These are phyloP conservation scores for Drosophila yakuba DNA, from an alignment of 1,140 invertebrate genomes.

Conservation along the genomic window DNA sequence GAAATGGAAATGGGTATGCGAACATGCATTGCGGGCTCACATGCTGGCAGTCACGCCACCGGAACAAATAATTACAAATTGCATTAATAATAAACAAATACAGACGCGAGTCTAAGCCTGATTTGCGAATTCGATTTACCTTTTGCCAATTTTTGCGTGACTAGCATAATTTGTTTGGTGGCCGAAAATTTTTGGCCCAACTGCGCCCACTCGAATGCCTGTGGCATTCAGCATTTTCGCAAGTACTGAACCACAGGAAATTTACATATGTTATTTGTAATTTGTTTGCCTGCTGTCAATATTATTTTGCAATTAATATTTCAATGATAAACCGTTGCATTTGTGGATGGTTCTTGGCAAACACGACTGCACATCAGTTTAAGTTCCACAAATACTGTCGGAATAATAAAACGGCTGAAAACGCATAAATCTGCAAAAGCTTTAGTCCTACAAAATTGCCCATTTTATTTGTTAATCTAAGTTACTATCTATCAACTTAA, in stretches of 20 bases:
- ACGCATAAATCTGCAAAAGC: no score
- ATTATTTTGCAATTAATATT: conserved; percentile 81
- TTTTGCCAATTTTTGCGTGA: conserved; percentile 45
- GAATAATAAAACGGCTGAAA: not conserved
- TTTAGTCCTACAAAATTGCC: no score
- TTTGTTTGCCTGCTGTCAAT: conserved; percentile 67
- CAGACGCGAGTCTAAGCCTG: conserved; percentile 11
- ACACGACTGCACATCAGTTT: not conserved
- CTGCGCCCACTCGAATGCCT: conserved; percentile 13
- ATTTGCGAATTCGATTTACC: conserved; percentile 28
- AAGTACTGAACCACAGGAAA: conserved; percentile 22
- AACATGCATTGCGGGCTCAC: not conserved
- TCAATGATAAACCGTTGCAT: conserved; percentile 34
- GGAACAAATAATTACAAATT: conserved; percentile 69
- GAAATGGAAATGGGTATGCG: not conserved
- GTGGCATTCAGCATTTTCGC: conserved; percentile 12
- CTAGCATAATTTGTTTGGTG: conserved; percentile 37
- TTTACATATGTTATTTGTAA: conserved; percentile 69
- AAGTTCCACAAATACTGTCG: not conserved
- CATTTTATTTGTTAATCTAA: no score
- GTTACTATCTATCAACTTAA: no score
- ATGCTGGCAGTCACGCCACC: conserved; percentile 12
- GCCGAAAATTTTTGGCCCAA: conserved; percentile 13
- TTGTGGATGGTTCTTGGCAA: not conserved
- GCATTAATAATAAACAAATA: conserved; percentile 66